Percentiles rank a stretch among this genome's conserved stretches.
Evolutionary conservation across 2,888 invertebrate genomes (phyloP).

Genomic region (Rhingia rostrata): DNA sequence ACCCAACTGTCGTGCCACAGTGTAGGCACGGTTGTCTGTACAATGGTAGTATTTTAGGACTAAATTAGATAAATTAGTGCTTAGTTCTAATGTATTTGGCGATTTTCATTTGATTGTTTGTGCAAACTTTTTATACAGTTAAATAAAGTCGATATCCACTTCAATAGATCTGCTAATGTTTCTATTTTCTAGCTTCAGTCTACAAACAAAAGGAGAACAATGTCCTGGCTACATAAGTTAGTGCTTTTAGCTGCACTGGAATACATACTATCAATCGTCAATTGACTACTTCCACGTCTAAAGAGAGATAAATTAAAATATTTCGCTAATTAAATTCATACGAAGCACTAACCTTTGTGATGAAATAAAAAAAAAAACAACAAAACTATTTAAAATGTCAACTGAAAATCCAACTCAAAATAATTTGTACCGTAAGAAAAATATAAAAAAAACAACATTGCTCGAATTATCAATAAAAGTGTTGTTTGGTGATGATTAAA

Average conservation of each 20-base stretch:
- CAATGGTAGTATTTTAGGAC: too few species aligned
- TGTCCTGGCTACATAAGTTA: not conserved
- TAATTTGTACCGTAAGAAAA: conserved; percentile 28
- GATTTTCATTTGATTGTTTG: too few species aligned
- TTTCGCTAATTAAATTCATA: conserved; percentile 66
- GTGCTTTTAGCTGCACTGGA: not conserved
- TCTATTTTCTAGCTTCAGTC: too few species aligned
- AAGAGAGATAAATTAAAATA: conserved; percentile 34
- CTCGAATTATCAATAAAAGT: conserved; percentile 45
- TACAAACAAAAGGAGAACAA: too few species aligned
- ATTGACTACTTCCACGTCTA: conserved; percentile 48
- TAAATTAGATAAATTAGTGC: too few species aligned
- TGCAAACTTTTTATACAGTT: too few species aligned
- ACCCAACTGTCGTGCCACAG: too few species aligned
- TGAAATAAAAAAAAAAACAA: conserved; percentile 30
- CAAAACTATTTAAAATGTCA: conserved; percentile 46
- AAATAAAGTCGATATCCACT: too few species aligned
- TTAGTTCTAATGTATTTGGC: too few species aligned
- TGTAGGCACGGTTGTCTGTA: too few species aligned
- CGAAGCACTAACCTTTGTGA: conserved; percentile 64
- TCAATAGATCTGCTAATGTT: too few species aligned
- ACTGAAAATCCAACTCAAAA: conserved; percentile 40
- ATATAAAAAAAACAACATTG: conserved; percentile 38
- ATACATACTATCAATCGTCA: not conserved
- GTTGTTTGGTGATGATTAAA: conserved; percentile 35